Conservation (phyloP, 2,888 invertebrate genomes). For the Drosophila lacicola region DNA sequence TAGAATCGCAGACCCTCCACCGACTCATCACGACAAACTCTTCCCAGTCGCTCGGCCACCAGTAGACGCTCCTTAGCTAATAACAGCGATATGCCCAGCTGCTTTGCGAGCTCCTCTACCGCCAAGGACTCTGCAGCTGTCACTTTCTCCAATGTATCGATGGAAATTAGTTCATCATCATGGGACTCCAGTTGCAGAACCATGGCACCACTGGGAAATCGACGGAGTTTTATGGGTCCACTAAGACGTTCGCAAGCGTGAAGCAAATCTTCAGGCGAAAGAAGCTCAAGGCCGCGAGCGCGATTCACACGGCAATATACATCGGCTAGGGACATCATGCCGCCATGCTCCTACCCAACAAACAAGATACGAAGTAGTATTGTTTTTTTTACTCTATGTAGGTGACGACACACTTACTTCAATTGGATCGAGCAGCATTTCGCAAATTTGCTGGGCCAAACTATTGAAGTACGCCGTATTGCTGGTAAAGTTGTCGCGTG, state of each 20-base stretch:
- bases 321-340: constrained; percentile 98
- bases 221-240: constrained; percentile 91
- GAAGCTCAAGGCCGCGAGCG: constrained; percentile 96
- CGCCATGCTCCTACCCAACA: constrained; percentile 91
- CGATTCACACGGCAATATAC: constrained; percentile 98
- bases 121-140: constrained; percentile 90
- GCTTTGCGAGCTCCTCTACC: constrained; percentile 94
- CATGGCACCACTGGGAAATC: constrained; percentile 97
- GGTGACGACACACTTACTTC: constrained; percentile 86
- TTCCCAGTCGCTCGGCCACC: constrained; percentile 93
- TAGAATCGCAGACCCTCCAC: constrained; percentile 98
- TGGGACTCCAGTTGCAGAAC: constrained; percentile 94
- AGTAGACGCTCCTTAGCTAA: constrained; percentile 95
- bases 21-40: constrained; percentile 97
- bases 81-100: constrained; percentile 93
- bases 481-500: constrained; percentile 94
- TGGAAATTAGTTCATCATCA: constrained; percentile 89
- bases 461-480: constrained; percentile 94
- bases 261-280: constrained; percentile 98
- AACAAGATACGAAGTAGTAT: background rate
- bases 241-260: constrained; percentile 92
- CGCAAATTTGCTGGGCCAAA: constrained; percentile 93
- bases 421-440: constrained; percentile 92
- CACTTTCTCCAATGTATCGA: constrained; percentile 88
- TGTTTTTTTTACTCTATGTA: no score